phyloP scores from a whole-genome alignment of 2,888 invertebrate species.

The Tenthredo scrophulariae region DNA sequence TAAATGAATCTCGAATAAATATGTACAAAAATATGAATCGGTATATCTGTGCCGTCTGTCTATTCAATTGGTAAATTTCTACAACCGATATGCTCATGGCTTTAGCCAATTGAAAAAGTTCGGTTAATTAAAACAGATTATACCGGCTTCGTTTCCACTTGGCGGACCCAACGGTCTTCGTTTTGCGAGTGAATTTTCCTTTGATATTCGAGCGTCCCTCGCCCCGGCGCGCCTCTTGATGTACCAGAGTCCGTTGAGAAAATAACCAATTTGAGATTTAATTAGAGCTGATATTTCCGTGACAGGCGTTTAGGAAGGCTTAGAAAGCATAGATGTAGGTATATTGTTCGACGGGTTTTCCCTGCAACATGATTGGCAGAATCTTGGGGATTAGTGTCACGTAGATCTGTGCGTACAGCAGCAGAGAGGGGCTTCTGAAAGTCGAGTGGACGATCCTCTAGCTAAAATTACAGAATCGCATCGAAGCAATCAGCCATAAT shows the following conservation, averaged over 20 bases:
- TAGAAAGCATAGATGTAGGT: slow-evolving; percentile 60
- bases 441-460: slow-evolving; percentile 54
- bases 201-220: slow-evolving; percentile 68
- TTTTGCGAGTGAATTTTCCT: slow-evolving; percentile 61
- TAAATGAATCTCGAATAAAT: background rate
- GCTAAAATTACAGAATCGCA: slow-evolving; percentile 42
- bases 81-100: slow-evolving; percentile 10
- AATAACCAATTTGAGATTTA: slow-evolving; percentile 72
- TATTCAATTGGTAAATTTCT: slow-evolving; percentile 19
- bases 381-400: slow-evolving; percentile 66
- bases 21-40: background rate
- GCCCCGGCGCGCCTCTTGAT: slow-evolving; percentile 49
- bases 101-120: slow-evolving; percentile 36
- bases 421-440: slow-evolving; percentile 61
- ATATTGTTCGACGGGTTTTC: slow-evolving; percentile 62
- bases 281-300: slow-evolving; percentile 69
- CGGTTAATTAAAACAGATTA: slow-evolving; percentile 48
- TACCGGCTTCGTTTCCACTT: slow-evolving; percentile 39
- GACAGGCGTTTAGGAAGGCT: slow-evolving; percentile 63
- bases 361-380: slow-evolving; percentile 63
- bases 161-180: slow-evolving; percentile 19
- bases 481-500: slow-evolving; percentile 15
- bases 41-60: background rate
- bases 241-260: slow-evolving; percentile 55
- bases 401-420: slow-evolving; percentile 57